phyloP scores from a whole-genome alignment of 2,888 invertebrate genomes.

The Liodrosophila aerea region DNA sequence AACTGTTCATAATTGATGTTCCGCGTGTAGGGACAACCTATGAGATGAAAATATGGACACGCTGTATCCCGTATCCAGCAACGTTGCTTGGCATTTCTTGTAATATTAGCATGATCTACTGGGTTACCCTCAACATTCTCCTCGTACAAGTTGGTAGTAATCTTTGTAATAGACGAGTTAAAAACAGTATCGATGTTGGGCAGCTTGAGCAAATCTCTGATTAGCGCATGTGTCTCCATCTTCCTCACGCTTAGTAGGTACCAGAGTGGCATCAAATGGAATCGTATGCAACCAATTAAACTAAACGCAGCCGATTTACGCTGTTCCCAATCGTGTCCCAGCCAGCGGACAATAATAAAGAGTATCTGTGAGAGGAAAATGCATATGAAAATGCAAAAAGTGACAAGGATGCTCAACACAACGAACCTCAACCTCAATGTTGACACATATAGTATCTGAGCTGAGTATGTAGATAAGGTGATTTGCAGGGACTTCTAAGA shows the following conservation, averaged over 20 bases:
- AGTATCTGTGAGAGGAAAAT: constrained; percentile 83
- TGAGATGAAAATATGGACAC: constrained; percentile 50
- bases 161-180: constrained; percentile 79
- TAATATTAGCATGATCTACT: not conserved
- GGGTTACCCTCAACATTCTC: constrained; percentile 3
- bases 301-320: constrained; percentile 84
- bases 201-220: constrained; percentile 86
- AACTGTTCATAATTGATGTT: constrained; percentile 63
- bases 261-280: constrained; percentile 90
- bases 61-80: constrained; percentile 51
- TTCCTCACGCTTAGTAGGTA: constrained; percentile 86
- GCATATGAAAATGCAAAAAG: not conserved
- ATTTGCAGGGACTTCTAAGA: constrained; percentile 86
- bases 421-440: constrained; percentile 84
- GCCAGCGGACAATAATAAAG: constrained; percentile 90
- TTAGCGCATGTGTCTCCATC: constrained; percentile 32
- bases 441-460: constrained; percentile 89
- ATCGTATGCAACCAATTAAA: constrained; percentile 88
- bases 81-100: constrained; percentile 24
- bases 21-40: constrained; percentile 39
- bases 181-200: constrained; percentile 87
- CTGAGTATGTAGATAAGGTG: constrained; percentile 86
- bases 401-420: too few species aligned
- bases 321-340: constrained; percentile 87
- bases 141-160: constrained; percentile 47